Conservation (phyloP, 2,888 invertebrate genomes). For the Corbicula japonica region DNA sequence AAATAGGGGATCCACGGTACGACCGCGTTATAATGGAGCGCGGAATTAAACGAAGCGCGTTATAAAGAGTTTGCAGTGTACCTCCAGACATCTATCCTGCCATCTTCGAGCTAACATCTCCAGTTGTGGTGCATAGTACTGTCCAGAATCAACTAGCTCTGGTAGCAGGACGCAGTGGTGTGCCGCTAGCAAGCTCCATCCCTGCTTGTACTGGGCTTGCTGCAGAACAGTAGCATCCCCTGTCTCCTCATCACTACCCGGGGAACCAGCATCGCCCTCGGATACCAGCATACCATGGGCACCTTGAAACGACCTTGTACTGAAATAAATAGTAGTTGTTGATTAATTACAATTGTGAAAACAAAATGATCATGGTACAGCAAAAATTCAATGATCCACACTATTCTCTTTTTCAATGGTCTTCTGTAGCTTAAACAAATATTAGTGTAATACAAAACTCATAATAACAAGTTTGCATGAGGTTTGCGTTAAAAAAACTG, state of each 20-base stretch:
- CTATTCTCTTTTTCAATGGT: background rate
- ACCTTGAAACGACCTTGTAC: constrained; percentile 30
- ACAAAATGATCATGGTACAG: no score
- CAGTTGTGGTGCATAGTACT: constrained; percentile 97
- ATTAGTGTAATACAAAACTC: background rate
- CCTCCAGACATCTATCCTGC: constrained; percentile 99
- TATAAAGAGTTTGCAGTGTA: no score
- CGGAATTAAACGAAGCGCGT: no score
- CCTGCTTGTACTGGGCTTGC: constrained; percentile 97
- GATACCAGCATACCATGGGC: constrained; percentile 65
- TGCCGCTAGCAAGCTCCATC: constrained; percentile 98
- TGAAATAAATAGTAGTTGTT: constrained; percentile 12
- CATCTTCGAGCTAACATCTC: constrained; percentile 99
- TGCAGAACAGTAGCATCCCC: constrained; percentile 67
- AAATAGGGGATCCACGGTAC: no score
- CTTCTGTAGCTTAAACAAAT: background rate
- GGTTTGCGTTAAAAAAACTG: no score
- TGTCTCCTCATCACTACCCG: constrained; percentile 73
- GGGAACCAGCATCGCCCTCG: constrained; percentile 65
- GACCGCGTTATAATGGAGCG: no score
- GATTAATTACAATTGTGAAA: no score
- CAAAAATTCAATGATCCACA: background rate
- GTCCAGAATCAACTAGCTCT: constrained; percentile 93
- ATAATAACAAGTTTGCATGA: no score
- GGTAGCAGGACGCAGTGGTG: constrained; percentile 98